Conservation (phyloP, 53 echinoderm and acorn worm genomes). For the Henricia sp. region DNA sequence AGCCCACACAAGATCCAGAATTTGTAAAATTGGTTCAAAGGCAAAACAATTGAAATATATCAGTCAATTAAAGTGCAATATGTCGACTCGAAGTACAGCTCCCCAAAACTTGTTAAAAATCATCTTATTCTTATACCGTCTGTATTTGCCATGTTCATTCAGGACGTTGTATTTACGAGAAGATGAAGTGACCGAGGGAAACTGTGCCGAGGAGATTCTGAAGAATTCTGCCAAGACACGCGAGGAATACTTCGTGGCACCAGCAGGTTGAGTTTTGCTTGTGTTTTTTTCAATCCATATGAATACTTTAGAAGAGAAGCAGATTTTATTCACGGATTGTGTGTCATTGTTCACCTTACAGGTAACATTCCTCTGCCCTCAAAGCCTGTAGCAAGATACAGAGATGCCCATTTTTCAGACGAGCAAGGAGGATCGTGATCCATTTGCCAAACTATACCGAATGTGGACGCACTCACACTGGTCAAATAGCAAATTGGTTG, state of each 20-base stretch:
- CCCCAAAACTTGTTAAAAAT: too few relatives aligned
- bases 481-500: too few relatives aligned
- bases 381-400: slow-evolving; percentile 31
- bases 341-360: not conserved
- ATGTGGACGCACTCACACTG: too few relatives aligned
- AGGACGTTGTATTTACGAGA: slow-evolving; percentile 81
- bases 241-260: slow-evolving; percentile 99
- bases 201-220: slow-evolving; percentile 79
- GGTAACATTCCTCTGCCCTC: slow-evolving; percentile 42
- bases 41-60: too few relatives aligned
- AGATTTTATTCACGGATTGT: not conserved
- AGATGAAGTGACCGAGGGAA: slow-evolving; percentile 86
- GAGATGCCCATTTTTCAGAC: not conserved
- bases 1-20: too few relatives aligned
- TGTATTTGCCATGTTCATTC: too few relatives aligned
- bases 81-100: too few relatives aligned
- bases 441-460: too few relatives aligned
- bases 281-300: not conserved
- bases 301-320: not conserved
- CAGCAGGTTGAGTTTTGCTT: slow-evolving; percentile 71
- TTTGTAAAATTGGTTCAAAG: too few relatives aligned
- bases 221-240: slow-evolving; percentile 81
- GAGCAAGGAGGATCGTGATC: not conserved
- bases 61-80: too few relatives aligned
- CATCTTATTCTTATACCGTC: too few relatives aligned